A percentile compares a stretch with the other conserved stretches of the same genome.
phyloP scores from a whole-genome alignment of 2,888 invertebrate genomes.

The Eilema depressum region DNA sequence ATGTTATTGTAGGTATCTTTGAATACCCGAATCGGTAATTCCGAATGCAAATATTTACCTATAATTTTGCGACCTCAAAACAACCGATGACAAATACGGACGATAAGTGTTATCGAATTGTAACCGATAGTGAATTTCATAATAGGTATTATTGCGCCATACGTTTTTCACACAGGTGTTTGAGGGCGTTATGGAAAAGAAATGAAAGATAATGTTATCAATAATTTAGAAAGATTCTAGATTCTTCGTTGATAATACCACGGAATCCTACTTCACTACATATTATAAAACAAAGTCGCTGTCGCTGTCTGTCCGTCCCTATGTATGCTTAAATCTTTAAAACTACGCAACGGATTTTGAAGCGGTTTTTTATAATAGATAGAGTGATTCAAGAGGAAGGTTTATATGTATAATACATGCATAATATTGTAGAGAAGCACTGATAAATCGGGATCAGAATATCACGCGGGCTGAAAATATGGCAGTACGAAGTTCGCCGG shows the following conservation, averaged over 20 bases:
- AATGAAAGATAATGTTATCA: background rate
- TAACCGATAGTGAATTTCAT: conserved; percentile 44
- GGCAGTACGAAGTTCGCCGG: no score
- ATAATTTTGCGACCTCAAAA: conserved; percentile 30
- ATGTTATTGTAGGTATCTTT: background rate
- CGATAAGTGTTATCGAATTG: conserved; percentile 46
- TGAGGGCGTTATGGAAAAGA: background rate
- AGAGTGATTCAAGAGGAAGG: no score
- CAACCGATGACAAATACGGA: conserved; percentile 35
- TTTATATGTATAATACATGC: no score
- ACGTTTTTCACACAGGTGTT: conserved; percentile 17
- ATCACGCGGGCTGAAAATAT: no score
- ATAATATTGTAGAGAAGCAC: no score
- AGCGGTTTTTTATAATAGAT: no score
- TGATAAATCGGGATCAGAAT: no score
- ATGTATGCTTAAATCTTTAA: no score
- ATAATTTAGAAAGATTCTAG: background rate
- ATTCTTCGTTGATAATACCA: background rate
- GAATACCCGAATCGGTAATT: background rate
- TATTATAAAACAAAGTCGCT: no score
- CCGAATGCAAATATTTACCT: conserved; percentile 8
- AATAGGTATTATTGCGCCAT: conserved; percentile 35
- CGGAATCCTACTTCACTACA: no score
- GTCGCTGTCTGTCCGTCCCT: no score
- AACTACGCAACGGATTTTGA: no score